A percentile compares a stretch with the other conserved stretches of the same genome.
Conservation (phyloP, 2,113 vertebrate genomes). For the Mesocricetus auratus region DNA sequence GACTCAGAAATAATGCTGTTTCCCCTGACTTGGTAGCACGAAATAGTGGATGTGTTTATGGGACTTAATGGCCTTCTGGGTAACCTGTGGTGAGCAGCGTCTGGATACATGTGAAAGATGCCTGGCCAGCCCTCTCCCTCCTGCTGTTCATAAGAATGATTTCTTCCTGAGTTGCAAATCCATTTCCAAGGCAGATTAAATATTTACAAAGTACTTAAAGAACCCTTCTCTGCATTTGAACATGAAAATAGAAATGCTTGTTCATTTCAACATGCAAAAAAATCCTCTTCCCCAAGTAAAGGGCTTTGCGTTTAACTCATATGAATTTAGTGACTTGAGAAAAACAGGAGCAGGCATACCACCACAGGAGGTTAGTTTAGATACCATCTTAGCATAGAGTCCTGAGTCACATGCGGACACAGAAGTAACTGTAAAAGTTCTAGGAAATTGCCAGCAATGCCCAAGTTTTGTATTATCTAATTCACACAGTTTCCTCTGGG, state of each 20-base stretch:
- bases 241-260: constrained; percentile 40
- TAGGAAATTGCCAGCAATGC: neutral
- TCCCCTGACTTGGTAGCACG: neutral
- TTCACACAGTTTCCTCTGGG: constrained; percentile 20
- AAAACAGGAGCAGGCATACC: neutral
- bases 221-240: constrained; percentile 50
- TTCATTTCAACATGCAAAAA: constrained; percentile 59
- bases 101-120: neutral
- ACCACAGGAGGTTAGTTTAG: neutral
- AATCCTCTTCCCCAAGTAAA: neutral
- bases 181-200: constrained; percentile 60
- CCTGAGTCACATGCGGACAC: neutral
- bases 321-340: constrained; percentile 10
- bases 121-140: neutral
- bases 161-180: constrained; percentile 48
- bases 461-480: constrained; percentile 51
- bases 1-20: neutral
- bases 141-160: neutral
- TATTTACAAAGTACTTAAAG: constrained; percentile 70
- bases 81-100: neutral
- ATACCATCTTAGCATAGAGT: neutral
- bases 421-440: neutral
- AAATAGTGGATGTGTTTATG: neutral
- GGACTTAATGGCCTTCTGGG: neutral
- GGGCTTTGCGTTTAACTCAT: constrained; percentile 41